Base-by-base conservation (phyloP, 2,113 vertebrate genomes). In the Sceloporus tristichus region DNA sequence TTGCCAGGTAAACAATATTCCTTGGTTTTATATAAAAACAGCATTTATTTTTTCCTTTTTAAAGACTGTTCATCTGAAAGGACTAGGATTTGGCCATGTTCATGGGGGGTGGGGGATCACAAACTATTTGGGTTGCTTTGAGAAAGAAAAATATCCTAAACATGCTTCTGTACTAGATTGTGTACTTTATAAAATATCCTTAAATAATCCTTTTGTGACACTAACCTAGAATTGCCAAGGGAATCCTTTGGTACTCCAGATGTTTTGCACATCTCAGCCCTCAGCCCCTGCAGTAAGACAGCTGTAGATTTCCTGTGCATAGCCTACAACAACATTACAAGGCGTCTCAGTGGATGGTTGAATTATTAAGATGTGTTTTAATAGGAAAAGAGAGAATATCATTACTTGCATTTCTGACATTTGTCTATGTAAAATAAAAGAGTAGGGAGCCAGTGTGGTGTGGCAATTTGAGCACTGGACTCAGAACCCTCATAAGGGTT, bases 1-100 rank as follows among this genome's bases (percentile, higher is more conserved):
- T 48, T 48, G 48, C 71, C 85, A 94, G 93, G 90, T 80, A 85
- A 82, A 93, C 59, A 27, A 38, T 66, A 19, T 19, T 89, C 82
- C 79, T 92, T 82, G 14, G 48, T 82, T 82, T 3, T 65, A 75
- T 74, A 34, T 65, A 65, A 71, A 34, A 5, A 40, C 59, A 73
- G 38, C 34, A 82, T 34, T 76, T 19, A 13, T 5, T 25, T 4
- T 6, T 19, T 40, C 48, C 27, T 68, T 59, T 56, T 34, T 34
- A 34, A 34, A 25, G 19, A 13, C 4, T 79, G 38, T 38, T 71
- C 48, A 25, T 77, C 48, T 77, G 38, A 78, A 66, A 29, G 53
- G 48, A 78, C 29, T 29, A 13, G 42, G 78, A 53, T 86, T 66
- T 68, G 53, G 27, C 9, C 9, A 16, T 66, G 65, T 66, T 29